These are phyloP conservation scores for Cataglyphis rosenhaueri DNA, from an alignment of 2,888 invertebrate species.

Conservation along the genomic window DNA sequence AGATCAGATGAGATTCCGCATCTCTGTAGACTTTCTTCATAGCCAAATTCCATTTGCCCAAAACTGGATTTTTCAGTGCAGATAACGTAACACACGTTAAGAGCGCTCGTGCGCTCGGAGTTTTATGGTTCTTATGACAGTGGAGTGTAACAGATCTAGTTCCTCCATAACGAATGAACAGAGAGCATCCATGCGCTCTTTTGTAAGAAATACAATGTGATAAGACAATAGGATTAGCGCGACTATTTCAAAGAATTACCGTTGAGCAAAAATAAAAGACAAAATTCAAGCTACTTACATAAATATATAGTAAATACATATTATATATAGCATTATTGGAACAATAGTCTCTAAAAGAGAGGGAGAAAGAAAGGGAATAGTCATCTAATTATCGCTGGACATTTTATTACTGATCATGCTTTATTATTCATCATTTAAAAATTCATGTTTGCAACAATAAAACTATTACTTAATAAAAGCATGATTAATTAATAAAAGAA, in stretches of 20 bases:
- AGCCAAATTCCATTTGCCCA: conserved; percentile 3
- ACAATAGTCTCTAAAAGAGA: no score
- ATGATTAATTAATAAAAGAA: no score
- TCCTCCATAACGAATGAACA: conserved; percentile 54
- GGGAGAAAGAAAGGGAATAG: no score
- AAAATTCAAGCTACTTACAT: no score
- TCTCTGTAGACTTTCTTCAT: conserved; percentile 16
- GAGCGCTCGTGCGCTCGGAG: conserved; percentile 6
- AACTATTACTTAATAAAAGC: no score
- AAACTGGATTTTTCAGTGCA: not conserved
- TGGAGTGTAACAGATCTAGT: conserved; percentile 73
- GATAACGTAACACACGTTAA: not conserved
- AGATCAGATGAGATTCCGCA: not conserved
- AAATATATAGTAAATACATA: no score
- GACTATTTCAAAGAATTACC: not conserved
- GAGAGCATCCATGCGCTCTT: conserved; percentile 53
- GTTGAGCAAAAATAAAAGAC: no score
- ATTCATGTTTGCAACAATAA: no score
- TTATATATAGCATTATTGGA: no score
- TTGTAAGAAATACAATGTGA: conserved; percentile 53
- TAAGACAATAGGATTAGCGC: not conserved
- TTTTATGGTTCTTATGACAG: conserved; percentile 62
- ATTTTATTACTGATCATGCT: no score
- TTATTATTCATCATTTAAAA: no score
- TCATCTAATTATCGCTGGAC: no score